Evolutionary conservation across 2,888 invertebrate species (phyloP).

Genomic region (Lithophane ornitopus): DNA sequence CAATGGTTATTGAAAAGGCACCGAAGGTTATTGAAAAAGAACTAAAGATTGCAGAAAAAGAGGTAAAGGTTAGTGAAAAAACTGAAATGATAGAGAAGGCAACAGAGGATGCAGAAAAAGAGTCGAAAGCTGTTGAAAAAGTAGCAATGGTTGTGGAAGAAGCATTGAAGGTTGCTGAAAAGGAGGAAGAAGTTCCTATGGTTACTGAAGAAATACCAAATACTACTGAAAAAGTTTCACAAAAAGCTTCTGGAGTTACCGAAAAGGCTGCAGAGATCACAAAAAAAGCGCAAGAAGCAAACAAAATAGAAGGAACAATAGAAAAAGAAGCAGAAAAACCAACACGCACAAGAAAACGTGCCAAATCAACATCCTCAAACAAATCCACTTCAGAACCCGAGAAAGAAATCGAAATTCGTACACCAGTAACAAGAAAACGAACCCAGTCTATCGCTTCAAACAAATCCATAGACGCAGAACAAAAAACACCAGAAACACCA

Average conservation of each 20-base stretch:
- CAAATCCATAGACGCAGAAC: slow-evolving; percentile 73
- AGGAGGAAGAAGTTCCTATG: background rate
- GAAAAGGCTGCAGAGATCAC: background rate
- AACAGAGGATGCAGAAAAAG: background rate
- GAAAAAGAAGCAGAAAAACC: slow-evolving; percentile 48
- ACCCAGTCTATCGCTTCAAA: slow-evolving; percentile 78
- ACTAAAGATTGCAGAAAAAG: background rate
- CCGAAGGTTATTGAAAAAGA: background rate
- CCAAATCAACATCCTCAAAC: slow-evolving; percentile 72
- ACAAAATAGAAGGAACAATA: slow-evolving; percentile 35
- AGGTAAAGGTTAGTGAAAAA: background rate
- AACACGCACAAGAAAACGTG: slow-evolving; percentile 67
- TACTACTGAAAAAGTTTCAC: slow-evolving; percentile 2
- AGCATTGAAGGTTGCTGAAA: background rate
- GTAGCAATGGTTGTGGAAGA: slow-evolving; percentile 26
- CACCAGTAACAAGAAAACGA: slow-evolving; percentile 80
- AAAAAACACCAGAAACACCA: slow-evolving; percentile 70
- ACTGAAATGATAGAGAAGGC: background rate
- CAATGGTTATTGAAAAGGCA: background rate
- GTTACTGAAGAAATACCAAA: slow-evolving; percentile 4
- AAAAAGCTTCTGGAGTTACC: background rate
- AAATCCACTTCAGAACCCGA: slow-evolving; percentile 61
- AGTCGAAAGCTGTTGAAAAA: slow-evolving; percentile 1
- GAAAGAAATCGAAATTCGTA: slow-evolving; percentile 68
- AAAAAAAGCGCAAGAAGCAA: slow-evolving; percentile 39